phyloP scores from a whole-genome alignment of 2,888 invertebrate species.

The Selenia dentaria region DNA sequence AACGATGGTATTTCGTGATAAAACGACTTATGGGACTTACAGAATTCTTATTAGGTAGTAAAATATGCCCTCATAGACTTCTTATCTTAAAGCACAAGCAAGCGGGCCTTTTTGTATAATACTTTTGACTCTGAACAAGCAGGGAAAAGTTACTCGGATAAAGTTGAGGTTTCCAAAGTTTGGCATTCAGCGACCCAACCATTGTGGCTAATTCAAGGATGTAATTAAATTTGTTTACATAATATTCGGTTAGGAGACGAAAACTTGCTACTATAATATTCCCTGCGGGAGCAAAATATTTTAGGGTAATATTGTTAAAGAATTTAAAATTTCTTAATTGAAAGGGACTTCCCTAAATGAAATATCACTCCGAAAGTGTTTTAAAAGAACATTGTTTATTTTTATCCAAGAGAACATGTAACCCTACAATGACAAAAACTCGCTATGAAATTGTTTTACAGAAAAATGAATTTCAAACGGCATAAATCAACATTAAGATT shows the following conservation, averaged over 20 bases:
- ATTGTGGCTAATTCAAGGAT: slow-evolving; percentile 79
- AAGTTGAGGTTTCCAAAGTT: slow-evolving; percentile 73
- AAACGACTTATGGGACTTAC: slow-evolving; percentile 16
- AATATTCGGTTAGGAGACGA: slow-evolving; percentile 63
- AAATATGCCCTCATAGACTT: slow-evolving; percentile 33
- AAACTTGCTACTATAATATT: slow-evolving; percentile 55
- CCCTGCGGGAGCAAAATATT: slow-evolving; percentile 38
- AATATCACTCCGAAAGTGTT: slow-evolving; percentile 18
- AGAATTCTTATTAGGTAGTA: slow-evolving; percentile 24
- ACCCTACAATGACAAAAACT: slow-evolving; percentile 35
- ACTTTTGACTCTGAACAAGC: slow-evolving; percentile 58
- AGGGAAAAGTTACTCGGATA: slow-evolving; percentile 57
- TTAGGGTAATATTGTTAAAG: slow-evolving; percentile 33
- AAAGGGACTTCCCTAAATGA: slow-evolving; percentile 14
- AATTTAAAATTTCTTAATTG: slow-evolving; percentile 27
- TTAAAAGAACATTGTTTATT: slow-evolving; percentile 6
- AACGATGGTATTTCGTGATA: slow-evolving; percentile 16
- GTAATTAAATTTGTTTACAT: slow-evolving; percentile 81
- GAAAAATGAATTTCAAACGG: slow-evolving; percentile 59
- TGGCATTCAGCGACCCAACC: slow-evolving; percentile 67
- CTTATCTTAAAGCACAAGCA: slow-evolving; percentile 54
- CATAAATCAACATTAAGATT: slow-evolving; percentile 66
- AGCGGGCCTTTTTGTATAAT: slow-evolving; percentile 56
- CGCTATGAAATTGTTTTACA: slow-evolving; percentile 50
- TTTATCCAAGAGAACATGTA: slow-evolving; percentile 12